A percentile compares a stretch with the other conserved stretches of the same genome.
phyloP scores from a whole-genome alignment of 2,888 invertebrate genomes.

The Tricholauxania praeusta region DNA sequence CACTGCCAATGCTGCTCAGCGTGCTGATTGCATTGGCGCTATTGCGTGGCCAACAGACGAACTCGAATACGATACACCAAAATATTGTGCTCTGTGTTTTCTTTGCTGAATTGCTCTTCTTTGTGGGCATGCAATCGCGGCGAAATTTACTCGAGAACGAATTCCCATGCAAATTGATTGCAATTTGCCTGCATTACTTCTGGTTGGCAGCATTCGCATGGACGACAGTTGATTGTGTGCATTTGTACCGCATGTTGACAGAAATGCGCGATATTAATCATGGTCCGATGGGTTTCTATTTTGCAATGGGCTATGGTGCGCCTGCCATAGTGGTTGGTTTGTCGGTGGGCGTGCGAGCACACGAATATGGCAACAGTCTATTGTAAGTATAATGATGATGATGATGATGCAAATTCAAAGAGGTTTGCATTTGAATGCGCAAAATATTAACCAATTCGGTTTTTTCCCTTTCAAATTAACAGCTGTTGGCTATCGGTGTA shows the following conservation, averaged over 20 bases:
- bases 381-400: slow-evolving; percentile 77
- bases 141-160: slow-evolving; percentile 85
- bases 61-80: slow-evolving; percentile 94
- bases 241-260: slow-evolving; percentile 92
- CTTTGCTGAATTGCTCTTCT: slow-evolving; percentile 85
- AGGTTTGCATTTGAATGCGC: background rate
- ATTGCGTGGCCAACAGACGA: slow-evolving; percentile 87
- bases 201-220: slow-evolving; percentile 93
- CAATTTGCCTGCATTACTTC: slow-evolving; percentile 92
- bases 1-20: slow-evolving; percentile 82
- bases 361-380: slow-evolving; percentile 93
- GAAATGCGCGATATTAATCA: slow-evolving; percentile 97
- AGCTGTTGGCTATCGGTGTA: slow-evolving; percentile 97
- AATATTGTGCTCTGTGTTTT: slow-evolving; percentile 93
- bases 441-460: background rate
- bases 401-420: background rate
- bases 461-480: slow-evolving; percentile 47
- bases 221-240: slow-evolving; percentile 92
- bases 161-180: slow-evolving; percentile 89
- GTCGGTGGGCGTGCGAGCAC: slow-evolving; percentile 91
- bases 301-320: slow-evolving; percentile 90
- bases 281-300: slow-evolving; percentile 92
- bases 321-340: slow-evolving; percentile 93
- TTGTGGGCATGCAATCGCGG: slow-evolving; percentile 88
- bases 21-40: slow-evolving; percentile 85